phyloP scores from a whole-genome alignment of 2,797 vertebrate genomes.

The Corythornis leucogaster region DNA sequence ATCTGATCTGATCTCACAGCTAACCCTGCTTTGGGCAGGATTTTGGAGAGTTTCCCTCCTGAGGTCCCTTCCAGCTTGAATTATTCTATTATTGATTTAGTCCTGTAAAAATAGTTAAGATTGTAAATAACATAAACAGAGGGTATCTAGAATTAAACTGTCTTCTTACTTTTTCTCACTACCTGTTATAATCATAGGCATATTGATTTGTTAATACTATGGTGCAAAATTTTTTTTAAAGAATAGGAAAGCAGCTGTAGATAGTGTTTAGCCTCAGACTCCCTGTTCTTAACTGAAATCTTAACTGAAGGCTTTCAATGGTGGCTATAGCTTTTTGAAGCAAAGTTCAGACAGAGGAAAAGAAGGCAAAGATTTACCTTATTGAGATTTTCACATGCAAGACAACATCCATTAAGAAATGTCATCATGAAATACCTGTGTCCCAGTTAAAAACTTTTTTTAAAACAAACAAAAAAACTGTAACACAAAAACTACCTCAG shows the following conservation, averaged over 20 bases:
- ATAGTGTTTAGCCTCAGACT: background rate
- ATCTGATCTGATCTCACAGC: background rate
- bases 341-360: background rate
- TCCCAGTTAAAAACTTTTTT: background rate
- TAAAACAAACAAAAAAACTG: too few relatives aligned
- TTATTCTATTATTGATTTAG: background rate
- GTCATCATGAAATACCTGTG: background rate
- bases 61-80: background rate
- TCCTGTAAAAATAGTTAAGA: background rate
- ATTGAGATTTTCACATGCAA: background rate
- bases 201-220: background rate
- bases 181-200: background rate
- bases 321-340: background rate
- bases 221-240: background rate
- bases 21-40: background rate
- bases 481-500: background rate
- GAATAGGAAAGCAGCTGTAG: background rate
- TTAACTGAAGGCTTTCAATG: background rate
- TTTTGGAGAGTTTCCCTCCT: background rate
- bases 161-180: background rate
- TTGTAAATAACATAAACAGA: background rate
- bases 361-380: background rate
- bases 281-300: background rate
- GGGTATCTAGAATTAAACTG: background rate
- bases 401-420: background rate